These are phyloP conservation scores for Chrysina gloriosa DNA, from an alignment of 2,888 invertebrate genomes.

Conservation along the genomic window DNA sequence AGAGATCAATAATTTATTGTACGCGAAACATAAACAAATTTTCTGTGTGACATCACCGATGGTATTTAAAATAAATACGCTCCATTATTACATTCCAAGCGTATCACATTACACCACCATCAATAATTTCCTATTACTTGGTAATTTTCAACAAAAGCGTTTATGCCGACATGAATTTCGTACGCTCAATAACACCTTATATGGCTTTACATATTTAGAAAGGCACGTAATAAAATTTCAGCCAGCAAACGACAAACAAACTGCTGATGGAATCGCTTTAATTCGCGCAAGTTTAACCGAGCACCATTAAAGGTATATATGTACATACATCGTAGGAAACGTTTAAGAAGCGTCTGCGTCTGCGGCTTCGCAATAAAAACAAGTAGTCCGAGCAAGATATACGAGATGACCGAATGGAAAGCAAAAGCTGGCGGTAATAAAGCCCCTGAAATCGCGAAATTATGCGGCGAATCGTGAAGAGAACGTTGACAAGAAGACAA, in stretches of 20 bases:
- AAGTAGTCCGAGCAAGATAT: constrained; percentile 17
- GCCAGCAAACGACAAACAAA: not conserved
- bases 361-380: not conserved
- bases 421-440: constrained; percentile 47
- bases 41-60: too few relatives aligned
- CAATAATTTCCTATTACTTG: too few relatives aligned
- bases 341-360: not conserved
- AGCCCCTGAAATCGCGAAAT: constrained; percentile 55
- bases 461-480: constrained; percentile 53
- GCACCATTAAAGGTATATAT: not conserved
- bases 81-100: too few relatives aligned
- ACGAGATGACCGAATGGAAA: constrained; percentile 1
- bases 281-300: not conserved
- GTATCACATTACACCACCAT: too few relatives aligned
- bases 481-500: constrained; percentile 53
- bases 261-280: not conserved
- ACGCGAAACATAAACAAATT: too few relatives aligned
- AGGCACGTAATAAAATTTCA: not conserved
- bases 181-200: too few relatives aligned
- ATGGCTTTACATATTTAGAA: too few relatives aligned
- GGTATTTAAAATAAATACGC: too few relatives aligned
- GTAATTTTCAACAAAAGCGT: too few relatives aligned
- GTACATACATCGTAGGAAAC: too few relatives aligned
- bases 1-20: too few relatives aligned
- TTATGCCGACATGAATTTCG: too few relatives aligned